Base-by-base conservation (phyloP, 2,113 vertebrate species). In the Lophius piscatorius region DNA sequence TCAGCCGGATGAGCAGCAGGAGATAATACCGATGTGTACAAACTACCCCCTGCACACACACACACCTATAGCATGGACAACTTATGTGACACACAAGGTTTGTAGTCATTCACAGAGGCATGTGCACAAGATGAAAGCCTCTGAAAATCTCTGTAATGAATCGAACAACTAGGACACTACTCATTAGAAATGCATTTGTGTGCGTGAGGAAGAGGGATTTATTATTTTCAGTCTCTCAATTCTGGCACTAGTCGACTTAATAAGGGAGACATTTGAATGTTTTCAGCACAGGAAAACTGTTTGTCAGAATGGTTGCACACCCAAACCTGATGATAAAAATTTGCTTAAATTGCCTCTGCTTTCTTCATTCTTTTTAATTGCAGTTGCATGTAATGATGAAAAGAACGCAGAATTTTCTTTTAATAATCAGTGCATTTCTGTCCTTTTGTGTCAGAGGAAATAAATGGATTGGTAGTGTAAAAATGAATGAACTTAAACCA, bases 101-200 rank as follows among this genome's bases (percentile, higher is more conserved):
- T 56, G 58, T 41, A 70, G 58, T 70, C 39, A 38, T 59, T 64
- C 35, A 65, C 59, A 36, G 56, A 71, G 57, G 62, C 68, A 67
- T 82, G 79, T 66, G 76, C 61, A 36, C 18, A 44, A 70, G 76
- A 87, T 74, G 56, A 84, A 86, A 88, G 80, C 56, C 3, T 68
- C 45, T 28, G 57, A 68, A 72, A 75, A 77, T 76, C 72, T 77
- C 70, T 49, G 69, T 81, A 82, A 85, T 87, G 61, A 87, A 81
- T 77, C 75, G 74, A 86, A 83, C 78, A 88, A 87, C 76, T 84
- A 88, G 81, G 82, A 79, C 85, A 82, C 74, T 71, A 60, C 67
- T 85, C 81, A 83, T 87, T 90, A 85, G 76, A 80, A 79, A 83
- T 79, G 71, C 49, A 54, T 84, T 74, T 84, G 70, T 76, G 76